Base-by-base conservation (phyloP, 2,888 invertebrate species). In the Oxycera nigricornis region DNA sequence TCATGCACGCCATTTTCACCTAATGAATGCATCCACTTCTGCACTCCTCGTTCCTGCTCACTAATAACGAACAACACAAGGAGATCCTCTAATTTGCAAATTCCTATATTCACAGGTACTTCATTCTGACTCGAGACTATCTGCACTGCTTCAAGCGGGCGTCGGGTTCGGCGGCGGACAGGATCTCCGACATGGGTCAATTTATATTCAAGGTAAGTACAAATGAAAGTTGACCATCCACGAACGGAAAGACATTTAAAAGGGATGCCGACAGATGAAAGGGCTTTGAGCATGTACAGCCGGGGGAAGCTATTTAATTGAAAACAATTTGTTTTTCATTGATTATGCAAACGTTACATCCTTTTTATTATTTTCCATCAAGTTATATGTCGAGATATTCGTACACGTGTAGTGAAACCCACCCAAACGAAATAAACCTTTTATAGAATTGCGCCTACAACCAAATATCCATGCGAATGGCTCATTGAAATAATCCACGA, bases 171-270 rank as follows among this genome's bases (percentile, higher is more conserved):
- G 83, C 84, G 22, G 83, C 83, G 76, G 85, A 85, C 79, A 82
- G 85, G 77, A 88, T 89, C 76, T 89, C 90, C 17, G 89, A 90
- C 81, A 90, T 90, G 90, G 90, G 90, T 77, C 89, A 89, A 83
- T 90, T 90, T 82, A 88, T 90, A 78, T 90, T 90, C 85, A 90
- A 90, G 86, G 88, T 88, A 82, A 83, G 85, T 82, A 68, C 24
- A 22, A 31, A 26, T n/a, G 28, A 11, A 46, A 46, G 7, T 41
- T n/a, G 17, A 26, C 46, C 50, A 46, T 3, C 17, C n/a, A n/a
- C n/a, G n/a, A n/a, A n/a, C n/a, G n/a, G n/a, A n/a, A n/a, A n/a
- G n/a, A n/a, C n/a, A 39, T 39, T 39, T 39, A 39, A 39, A 39
- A 39, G n/a, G n/a, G n/a, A n/a, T n/a, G n/a, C n/a, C n/a, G n/a